These are phyloP conservation scores for Eurystomus gularis DNA, from an alignment of 2,113 vertebrate genomes.

Conservation along the genomic window DNA sequence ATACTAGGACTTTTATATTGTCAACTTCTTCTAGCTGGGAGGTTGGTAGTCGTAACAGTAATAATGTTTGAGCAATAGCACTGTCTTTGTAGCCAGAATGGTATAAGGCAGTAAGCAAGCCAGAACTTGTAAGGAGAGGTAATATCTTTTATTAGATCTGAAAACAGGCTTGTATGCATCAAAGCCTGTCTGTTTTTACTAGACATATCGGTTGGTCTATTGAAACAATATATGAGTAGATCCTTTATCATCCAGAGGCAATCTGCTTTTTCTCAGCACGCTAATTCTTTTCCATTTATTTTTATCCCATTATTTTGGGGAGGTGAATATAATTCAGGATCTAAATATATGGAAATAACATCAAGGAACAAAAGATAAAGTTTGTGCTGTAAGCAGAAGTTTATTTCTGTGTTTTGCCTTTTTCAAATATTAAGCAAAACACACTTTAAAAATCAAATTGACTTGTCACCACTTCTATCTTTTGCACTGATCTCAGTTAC, in stretches of 20 bases:
- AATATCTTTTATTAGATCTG: constrained; percentile 55
- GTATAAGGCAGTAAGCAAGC: not conserved
- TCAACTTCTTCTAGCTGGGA: not conserved
- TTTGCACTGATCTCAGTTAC: not conserved
- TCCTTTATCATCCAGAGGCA: constrained; percentile 39
- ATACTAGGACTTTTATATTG: not conserved
- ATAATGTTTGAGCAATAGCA: not conserved
- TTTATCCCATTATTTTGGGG: not conserved
- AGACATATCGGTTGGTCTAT: not conserved
- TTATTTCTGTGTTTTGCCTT: not conserved
- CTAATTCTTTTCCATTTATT: not conserved
- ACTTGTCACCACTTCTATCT: not conserved
- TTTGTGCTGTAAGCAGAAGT: not conserved
- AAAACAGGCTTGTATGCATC: constrained; percentile 52
- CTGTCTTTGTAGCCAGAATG: not conserved
- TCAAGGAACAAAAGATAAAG: not conserved
- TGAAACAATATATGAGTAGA: constrained; percentile 11
- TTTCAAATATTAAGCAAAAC: not conserved
- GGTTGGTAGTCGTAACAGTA: not conserved
- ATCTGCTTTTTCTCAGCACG: constrained; percentile 18
- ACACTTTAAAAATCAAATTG: not conserved
- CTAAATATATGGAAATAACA: not conserved
- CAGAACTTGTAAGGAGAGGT: constrained; percentile 12
- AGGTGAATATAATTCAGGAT: not conserved
- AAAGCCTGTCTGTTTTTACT: constrained; percentile 45